These are phyloP conservation scores for Pteronura brasiliensis DNA, from an alignment of 2,113 vertebrate species.

Conservation along the genomic window DNA sequence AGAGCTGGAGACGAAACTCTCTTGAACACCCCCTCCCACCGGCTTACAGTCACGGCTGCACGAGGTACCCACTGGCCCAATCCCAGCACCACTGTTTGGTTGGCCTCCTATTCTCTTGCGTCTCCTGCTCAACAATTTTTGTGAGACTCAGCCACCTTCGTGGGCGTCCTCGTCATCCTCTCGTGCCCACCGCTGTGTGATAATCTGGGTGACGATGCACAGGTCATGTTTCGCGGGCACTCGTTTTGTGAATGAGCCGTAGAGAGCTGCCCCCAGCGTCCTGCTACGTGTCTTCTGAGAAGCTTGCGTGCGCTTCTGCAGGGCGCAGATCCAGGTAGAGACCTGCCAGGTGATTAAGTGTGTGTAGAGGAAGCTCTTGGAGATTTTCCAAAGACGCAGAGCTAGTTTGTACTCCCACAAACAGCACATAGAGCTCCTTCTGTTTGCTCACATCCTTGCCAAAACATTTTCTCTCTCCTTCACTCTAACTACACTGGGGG, in stretches of 20 bases:
- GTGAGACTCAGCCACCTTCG: neutral
- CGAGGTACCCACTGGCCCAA: too few relatives aligned
- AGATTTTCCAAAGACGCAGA: neutral
- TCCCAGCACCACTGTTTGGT: fast-evolving
- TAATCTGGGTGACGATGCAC: neutral
- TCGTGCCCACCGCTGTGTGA: too few relatives aligned
- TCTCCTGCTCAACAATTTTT: neutral
- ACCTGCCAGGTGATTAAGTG: neutral
- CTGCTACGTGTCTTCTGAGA: too few relatives aligned
- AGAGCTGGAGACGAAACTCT: neutral
- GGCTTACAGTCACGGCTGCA: too few relatives aligned
- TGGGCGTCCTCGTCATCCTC: neutral
- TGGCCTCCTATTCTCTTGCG: neutral
- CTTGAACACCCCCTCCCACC: fast-evolving
- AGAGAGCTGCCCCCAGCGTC: neutral
- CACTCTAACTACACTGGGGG: neutral
- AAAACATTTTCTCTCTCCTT: neutral
- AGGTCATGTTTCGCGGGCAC: neutral
- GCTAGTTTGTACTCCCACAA: neutral
- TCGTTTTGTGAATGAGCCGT: too few relatives aligned
- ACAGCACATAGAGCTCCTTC: neutral
- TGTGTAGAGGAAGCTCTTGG: neutral
- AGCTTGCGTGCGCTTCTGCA: neutral
- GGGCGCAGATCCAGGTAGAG: neutral
- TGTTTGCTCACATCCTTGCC: neutral